phyloP scores from a whole-genome alignment of 2,113 vertebrate species.

The Paradoxurus hermaphroditus region DNA sequence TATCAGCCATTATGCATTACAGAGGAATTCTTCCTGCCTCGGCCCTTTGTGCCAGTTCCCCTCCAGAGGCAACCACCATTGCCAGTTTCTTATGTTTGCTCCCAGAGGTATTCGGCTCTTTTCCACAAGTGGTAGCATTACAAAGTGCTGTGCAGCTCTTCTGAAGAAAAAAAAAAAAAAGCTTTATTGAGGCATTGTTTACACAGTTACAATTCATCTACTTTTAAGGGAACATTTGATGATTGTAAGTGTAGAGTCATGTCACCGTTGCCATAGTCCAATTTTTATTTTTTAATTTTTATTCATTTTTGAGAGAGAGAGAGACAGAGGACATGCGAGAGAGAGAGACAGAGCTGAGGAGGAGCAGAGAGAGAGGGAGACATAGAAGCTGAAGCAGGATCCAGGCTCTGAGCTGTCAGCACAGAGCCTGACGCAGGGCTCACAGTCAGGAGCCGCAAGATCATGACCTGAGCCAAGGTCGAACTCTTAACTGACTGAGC shows the following conservation, averaged over 20 bases:
- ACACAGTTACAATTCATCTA: background rate
- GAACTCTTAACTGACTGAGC: too few species aligned
- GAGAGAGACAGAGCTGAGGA: too few species aligned
- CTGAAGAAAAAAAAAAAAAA: background rate
- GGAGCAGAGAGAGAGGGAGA: too few species aligned
- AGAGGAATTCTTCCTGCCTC: background rate
- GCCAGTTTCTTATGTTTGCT: background rate
- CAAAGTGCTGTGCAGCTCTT: background rate
- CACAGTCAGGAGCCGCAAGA: too few species aligned
- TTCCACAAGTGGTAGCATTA: background rate
- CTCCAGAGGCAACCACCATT: background rate
- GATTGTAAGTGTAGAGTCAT: background rate
- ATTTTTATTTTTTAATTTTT: background rate
- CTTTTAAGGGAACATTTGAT: background rate
- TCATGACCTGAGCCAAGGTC: too few species aligned
- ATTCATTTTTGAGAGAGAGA: too few species aligned
- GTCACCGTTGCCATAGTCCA: background rate
- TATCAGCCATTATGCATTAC: background rate
- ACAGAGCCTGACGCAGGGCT: too few species aligned
- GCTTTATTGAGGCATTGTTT: background rate
- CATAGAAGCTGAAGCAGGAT: too few species aligned
- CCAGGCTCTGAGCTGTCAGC: too few species aligned
- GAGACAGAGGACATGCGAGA: too few species aligned
- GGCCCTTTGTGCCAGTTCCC: fast-evolving
- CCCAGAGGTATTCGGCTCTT: background rate